Evolutionary conservation across 2,888 invertebrate species (phyloP), one percentile per base, ranked within the genome.

Genomic region (Latheticus oryzae): DNA sequence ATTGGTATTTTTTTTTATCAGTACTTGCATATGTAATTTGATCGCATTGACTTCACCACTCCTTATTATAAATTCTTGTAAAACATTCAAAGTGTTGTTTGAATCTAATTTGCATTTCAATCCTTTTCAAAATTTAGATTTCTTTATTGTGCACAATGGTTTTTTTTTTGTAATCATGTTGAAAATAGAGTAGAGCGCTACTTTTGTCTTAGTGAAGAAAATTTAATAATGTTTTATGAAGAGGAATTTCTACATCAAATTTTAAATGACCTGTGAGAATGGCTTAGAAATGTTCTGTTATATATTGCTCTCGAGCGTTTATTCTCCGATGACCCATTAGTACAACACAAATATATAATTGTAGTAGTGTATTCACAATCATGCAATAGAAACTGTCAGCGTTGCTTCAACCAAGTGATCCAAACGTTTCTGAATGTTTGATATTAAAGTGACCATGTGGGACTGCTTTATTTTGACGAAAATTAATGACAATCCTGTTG

Each of bases 401-500:
- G 26, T 19, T 19, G 38, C 40, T 30, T 37, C 38, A 38, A 38
- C 28, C 38, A 35, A 50, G 38, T 35, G 50, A 50, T 7, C 48
- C 37, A 50, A 51, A 51, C 40, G 51, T 38, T 51, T 51, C 30
- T 38, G 38, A 51, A 51, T 40, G 17, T 50, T 24, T 19, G 16
- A 38, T 40, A 40, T 51, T 30, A 51, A 32, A 28, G 19, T 51
- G 51, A 38, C 51, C 51, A 51, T 40, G 26, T 40, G 51, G 51
- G 51, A 51, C 19, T 30, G 38, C 51, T 51, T 51, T 38, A 51
- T 51, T 51, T 51, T 51, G 51, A 51, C 51, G 38, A 51, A 38
- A 51, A 51, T 51, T 51, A 51, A 51, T 51, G 51, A 13, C 13
- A 38, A 51, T 30, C 38, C 28, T 21, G 26, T 38, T 19, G 51